These are phyloP conservation scores for Thera obeliscata DNA, from an alignment of 2,888 invertebrate species.

Conservation along the genomic window DNA sequence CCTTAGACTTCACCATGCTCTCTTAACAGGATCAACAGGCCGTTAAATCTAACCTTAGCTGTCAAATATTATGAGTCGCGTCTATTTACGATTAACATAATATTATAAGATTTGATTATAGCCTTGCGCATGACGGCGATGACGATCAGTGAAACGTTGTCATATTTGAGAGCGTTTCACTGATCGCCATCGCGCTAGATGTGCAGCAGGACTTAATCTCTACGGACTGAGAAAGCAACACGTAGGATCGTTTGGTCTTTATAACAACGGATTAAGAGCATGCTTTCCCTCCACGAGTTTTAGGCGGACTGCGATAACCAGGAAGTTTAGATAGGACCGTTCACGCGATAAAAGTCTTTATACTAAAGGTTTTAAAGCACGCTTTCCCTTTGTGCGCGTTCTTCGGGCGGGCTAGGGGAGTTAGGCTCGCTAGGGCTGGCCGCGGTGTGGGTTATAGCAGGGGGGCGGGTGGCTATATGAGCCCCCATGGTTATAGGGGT, in stretches of 20 bases:
- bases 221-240: no score
- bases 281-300: not conserved
- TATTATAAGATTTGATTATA: no score
- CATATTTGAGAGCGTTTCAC: no score
- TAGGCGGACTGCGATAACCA: not conserved
- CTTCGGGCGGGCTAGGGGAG: slow-evolving; percentile 52
- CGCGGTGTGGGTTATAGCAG: slow-evolving; percentile 91
- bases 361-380: slow-evolving; percentile 83
- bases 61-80: no score
- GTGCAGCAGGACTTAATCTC: no score
- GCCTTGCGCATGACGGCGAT: no score
- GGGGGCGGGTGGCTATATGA: slow-evolving; percentile 72
- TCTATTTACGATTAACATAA: no score
- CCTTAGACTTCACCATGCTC: no score
- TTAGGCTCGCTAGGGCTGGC: slow-evolving; percentile 86
- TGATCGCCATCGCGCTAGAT: no score
- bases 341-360: slow-evolving; percentile 8
- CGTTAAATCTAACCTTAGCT: no score
- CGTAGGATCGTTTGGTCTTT: not conserved
- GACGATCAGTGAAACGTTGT: no score
- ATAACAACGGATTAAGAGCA: not conserved
- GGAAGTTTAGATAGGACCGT: not conserved
- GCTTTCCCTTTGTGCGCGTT: slow-evolving; percentile 88
- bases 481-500: slow-evolving; percentile 88
- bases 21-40: no score